Evolutionary conservation across 2,797 vertebrate species (phyloP).

Genomic region (Luscinia megarhynchos): DNA sequence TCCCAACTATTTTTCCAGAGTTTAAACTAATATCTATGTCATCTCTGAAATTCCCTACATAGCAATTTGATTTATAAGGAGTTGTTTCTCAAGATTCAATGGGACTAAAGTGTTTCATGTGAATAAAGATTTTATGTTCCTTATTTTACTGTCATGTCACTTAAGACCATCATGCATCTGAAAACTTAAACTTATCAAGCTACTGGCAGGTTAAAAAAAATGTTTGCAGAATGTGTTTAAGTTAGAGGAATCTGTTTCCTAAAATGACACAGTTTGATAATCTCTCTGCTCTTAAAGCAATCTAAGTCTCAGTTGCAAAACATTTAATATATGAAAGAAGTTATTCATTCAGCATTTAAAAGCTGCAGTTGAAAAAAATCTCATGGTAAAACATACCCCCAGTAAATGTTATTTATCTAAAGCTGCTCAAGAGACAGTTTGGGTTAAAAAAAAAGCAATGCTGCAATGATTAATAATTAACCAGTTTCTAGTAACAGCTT

Average conservation of each 20-base stretch:
- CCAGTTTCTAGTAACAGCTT: not conserved
- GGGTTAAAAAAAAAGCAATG: not conserved
- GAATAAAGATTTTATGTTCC: not conserved
- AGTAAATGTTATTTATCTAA: not conserved
- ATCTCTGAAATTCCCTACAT: not conserved
- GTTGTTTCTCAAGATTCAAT: not conserved
- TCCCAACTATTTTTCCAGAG: not conserved
- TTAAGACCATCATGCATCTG: not conserved
- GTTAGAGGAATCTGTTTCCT: not conserved
- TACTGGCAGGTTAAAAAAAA: not conserved
- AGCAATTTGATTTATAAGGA: not conserved
- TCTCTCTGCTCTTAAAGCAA: not conserved
- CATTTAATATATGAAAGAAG: not conserved
- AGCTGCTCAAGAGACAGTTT: not conserved
- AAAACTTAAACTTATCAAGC: not conserved
- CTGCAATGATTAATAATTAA: constrained; percentile 35
- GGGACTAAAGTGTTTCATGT: not conserved
- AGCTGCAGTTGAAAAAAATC: not conserved
- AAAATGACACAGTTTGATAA: not conserved
- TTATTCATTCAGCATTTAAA: not conserved
- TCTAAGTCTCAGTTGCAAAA: not conserved
- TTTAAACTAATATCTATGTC: not conserved
- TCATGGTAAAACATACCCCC: not conserved
- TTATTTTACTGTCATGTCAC: not conserved
- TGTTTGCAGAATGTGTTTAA: not conserved